Evolutionary conservation across 2,888 invertebrate genomes (phyloP).

Genomic region (Silvanus unidentatus): DNA sequence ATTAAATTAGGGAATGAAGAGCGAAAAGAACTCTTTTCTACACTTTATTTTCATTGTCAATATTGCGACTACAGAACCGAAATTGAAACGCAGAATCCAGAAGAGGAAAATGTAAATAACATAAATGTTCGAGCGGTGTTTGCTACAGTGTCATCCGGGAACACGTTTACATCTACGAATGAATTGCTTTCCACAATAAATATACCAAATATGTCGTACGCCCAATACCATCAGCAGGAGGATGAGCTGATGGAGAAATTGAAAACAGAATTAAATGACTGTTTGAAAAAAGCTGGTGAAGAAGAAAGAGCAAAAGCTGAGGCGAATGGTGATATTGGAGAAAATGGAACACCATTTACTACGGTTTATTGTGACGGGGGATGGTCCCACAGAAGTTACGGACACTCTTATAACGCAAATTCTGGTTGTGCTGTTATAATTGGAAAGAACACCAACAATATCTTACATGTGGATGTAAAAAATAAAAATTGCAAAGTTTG

Average conservation of each 20-base stretch:
- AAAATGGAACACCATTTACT: constrained; percentile 14
- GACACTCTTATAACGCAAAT: constrained; percentile 13
- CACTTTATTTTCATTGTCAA: too few species aligned
- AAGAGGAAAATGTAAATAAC: too few species aligned
- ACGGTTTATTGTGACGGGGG: constrained; percentile 17
- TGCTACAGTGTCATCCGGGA: constrained; percentile 7
- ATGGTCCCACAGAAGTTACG: constrained; percentile 17
- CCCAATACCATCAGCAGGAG: constrained; percentile 7
- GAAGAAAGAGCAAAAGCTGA: constrained; percentile 12
- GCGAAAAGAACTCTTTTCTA: too few species aligned
- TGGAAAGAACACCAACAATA: constrained; percentile 15
- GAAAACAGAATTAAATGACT: constrained; percentile 6
- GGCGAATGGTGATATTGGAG: constrained; percentile 9
- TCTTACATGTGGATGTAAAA: constrained; percentile 18
- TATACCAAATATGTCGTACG: constrained; percentile 12
- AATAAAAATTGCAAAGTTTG: constrained; percentile 21
- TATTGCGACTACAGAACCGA: too few species aligned
- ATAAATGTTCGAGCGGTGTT: constrained; percentile 9
- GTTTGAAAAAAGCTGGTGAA: constrained; percentile 13
- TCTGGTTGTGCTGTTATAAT: constrained; percentile 17
- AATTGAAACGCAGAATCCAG: too few species aligned
- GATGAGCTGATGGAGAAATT: constrained; percentile 6
- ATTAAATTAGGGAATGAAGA: too few species aligned
- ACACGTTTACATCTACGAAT: constrained; percentile 5
- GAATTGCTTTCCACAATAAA: constrained; percentile 6